Percentiles rank a stretch among this genome's conserved stretches.
phyloP scores from a whole-genome alignment of 2,113 vertebrate genomes.

The Ophthalmolycus amberensis region DNA sequence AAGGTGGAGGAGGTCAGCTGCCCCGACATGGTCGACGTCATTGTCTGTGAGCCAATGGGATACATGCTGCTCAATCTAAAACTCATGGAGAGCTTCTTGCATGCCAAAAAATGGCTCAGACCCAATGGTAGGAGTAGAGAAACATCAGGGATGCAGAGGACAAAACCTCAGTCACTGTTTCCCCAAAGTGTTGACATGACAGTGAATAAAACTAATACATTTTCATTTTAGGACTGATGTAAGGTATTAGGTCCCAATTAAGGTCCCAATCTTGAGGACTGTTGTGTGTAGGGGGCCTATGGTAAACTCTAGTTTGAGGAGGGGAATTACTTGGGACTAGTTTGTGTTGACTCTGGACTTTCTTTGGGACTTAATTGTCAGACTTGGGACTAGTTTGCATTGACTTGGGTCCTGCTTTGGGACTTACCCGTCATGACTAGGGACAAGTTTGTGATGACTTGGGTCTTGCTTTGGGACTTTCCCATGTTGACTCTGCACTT shows the following conservation, averaged over 20 bases:
- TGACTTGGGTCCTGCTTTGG: too few species aligned
- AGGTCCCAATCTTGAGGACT: not conserved
- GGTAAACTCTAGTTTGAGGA: not conserved
- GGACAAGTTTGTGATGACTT: too few species aligned
- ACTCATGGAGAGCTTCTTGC: slow-evolving; percentile 85
- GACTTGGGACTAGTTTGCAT: too few species aligned
- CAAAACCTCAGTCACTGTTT: too few species aligned
- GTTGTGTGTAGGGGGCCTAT: too few species aligned
- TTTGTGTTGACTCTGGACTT: too few species aligned
- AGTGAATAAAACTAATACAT: not conserved
- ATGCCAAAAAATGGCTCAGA: slow-evolving; percentile 87
- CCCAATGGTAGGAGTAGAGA: slow-evolving; percentile 76
- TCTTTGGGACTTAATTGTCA: too few species aligned
- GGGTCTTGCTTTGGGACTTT: too few species aligned
- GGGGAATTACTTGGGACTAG: too few species aligned
- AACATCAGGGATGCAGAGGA: too few species aligned
- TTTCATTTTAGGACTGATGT: not conserved
- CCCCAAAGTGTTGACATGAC: too few species aligned
- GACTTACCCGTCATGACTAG: too few species aligned
- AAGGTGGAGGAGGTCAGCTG: slow-evolving; percentile 84
- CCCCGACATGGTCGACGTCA: slow-evolving; percentile 83
- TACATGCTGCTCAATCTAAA: slow-evolving; percentile 86
- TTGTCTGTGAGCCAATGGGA: slow-evolving; percentile 87
- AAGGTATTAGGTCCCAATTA: not conserved
- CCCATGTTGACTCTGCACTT: not conserved